phyloP scores from a whole-genome alignment of 2,113 vertebrate genomes.

The Phyllopteryx taeniolatus region DNA sequence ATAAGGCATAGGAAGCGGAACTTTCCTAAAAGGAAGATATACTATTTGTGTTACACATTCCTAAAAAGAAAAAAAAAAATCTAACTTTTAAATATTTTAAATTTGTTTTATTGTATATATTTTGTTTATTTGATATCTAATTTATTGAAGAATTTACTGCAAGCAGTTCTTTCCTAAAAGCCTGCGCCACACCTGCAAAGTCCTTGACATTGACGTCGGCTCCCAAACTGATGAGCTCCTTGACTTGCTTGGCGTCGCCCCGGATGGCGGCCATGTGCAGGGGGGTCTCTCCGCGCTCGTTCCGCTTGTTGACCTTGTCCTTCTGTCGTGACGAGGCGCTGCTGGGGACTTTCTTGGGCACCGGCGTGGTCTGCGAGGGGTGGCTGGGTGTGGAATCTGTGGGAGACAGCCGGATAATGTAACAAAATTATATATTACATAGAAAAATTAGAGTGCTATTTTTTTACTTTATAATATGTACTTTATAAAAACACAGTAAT shows the following conservation, averaged over 20 bases:
- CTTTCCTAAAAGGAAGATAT: neutral
- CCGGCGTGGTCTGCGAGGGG: conserved; percentile 83
- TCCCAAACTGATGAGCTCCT: conserved; percentile 92
- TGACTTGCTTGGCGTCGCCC: conserved; percentile 94
- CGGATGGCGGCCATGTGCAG: conserved; percentile 98
- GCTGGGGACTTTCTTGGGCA: conserved; percentile 90
- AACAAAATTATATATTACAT: neutral
- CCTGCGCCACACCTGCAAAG: conserved; percentile 80
- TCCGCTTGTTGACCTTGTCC: conserved; percentile 99
- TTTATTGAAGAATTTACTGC: no score
- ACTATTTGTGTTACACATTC: neutral
- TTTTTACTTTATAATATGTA: no score
- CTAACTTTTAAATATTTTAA: neutral
- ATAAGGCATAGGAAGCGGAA: neutral
- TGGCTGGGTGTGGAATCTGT: conserved; percentile 91
- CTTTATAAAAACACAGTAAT: no score
- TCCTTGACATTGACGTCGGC: conserved; percentile 98
- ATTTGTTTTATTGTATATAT: no score
- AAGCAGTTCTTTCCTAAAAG: no score
- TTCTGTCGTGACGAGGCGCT: conserved; percentile 90
- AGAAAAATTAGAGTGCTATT: no score
- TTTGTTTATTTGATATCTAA: no score
- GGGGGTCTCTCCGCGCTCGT: conserved; percentile 94
- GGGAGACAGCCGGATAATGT: neutral
- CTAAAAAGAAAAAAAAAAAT: neutral